Conservation (phyloP, 2,113 vertebrate species). For the Progne subis region DNA sequence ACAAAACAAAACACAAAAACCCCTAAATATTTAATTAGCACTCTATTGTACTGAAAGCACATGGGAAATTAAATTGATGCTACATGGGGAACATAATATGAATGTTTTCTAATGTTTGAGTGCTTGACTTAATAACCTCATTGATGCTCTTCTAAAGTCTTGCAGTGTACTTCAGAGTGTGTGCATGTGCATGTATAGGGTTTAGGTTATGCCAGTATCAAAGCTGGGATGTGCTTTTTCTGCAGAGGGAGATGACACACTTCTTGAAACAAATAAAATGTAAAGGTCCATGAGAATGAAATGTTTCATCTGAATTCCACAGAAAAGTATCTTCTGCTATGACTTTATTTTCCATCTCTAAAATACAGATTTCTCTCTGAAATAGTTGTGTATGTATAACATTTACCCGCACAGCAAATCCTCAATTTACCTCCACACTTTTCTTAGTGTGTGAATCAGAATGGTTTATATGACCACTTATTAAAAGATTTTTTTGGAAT, state of each 20-base stretch:
- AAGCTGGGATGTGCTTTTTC: neutral
- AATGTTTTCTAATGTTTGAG: neutral
- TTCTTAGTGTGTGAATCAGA: neutral
- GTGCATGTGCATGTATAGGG: too few species aligned
- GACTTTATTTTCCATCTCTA: neutral
- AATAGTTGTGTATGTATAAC: neutral
- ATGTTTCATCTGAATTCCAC: neutral
- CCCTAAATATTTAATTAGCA: neutral
- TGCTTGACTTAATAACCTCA: neutral
- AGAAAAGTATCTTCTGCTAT: neutral
- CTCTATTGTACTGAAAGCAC: neutral
- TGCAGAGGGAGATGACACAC: neutral
- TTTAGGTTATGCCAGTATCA: neutral
- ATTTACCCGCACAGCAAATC: neutral
- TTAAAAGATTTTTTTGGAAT: neutral
- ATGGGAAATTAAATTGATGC: neutral
- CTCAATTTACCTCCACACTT: neutral
- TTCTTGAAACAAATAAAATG: neutral
- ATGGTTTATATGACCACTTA: neutral
- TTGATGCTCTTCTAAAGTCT: neutral
- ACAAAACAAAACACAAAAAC: too few species aligned
- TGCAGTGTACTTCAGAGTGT: neutral
- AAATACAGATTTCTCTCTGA: neutral
- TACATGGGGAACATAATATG: neutral
- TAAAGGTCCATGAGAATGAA: neutral